Percentiles rank a stretch among this genome's conserved stretches.
Evolutionary conservation across 23 tunicate species (phyloP).

Genomic region (Styela plicata): DNA sequence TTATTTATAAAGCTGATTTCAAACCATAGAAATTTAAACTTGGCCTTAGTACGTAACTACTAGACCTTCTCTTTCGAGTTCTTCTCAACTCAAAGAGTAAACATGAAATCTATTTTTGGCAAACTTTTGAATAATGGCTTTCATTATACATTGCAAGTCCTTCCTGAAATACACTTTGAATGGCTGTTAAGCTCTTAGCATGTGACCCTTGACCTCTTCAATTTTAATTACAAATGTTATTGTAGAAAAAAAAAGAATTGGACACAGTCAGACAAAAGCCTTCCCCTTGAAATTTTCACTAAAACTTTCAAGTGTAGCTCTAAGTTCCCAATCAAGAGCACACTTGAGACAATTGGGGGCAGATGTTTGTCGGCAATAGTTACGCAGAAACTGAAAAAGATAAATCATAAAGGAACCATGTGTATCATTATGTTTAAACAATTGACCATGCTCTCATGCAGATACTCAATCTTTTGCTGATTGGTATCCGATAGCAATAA

Average conservation of each 20-base stretch:
- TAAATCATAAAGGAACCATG: too few species aligned
- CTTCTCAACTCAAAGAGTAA: too few species aligned
- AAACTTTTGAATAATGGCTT: background rate
- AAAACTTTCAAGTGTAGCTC: background rate
- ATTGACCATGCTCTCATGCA: too few species aligned
- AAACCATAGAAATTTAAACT: too few species aligned
- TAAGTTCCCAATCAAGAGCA: background rate
- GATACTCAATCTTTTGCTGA: too few species aligned
- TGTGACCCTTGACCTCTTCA: background rate
- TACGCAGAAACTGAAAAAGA: too few species aligned
- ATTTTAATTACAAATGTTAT: too few species aligned
- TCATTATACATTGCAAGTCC: background rate
- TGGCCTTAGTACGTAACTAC: too few species aligned
- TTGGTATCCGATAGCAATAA: too few species aligned
- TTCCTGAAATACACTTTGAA: background rate
- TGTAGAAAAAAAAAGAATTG: background rate
- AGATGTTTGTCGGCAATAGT: background rate
- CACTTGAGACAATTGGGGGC: background rate
- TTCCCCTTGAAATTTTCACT: background rate
- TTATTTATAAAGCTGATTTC: too few species aligned
- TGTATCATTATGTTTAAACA: too few species aligned
- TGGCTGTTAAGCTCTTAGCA: background rate
- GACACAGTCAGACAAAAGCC: background rate
- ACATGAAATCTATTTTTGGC: background rate
- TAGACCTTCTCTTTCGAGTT: too few species aligned